These are phyloP conservation scores for Pollimyrus isidori DNA, from an alignment of 2,113 vertebrate species.

Conservation along the genomic window DNA sequence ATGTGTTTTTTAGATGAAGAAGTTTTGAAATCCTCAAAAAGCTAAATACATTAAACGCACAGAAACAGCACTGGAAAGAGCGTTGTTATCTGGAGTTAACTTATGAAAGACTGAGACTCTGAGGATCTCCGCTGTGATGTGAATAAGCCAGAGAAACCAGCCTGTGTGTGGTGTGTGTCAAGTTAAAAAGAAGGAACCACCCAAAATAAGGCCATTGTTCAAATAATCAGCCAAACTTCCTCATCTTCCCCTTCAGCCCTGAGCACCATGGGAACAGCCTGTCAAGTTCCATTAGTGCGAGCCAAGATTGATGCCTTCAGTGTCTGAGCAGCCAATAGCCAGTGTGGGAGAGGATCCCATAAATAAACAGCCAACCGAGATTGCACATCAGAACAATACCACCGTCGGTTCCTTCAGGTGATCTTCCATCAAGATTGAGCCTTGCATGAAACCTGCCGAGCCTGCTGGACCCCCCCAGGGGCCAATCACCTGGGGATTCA, in stretches of 20 bases:
- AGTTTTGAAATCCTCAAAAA: neutral
- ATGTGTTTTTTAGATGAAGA: neutral
- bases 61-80: neutral
- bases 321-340: neutral
- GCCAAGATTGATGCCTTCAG: constrained; percentile 22
- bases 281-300: constrained; percentile 23
- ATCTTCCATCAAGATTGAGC: constrained; percentile 46
- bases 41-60: neutral
- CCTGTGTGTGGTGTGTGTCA: neutral
- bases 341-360: neutral
- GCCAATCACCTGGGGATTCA: constrained; percentile 43
- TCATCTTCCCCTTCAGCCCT: constrained; percentile 29
- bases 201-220: constrained; percentile 40
- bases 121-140: neutral
- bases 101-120: neutral
- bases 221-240: constrained; percentile 36
- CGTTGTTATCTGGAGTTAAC: neutral
- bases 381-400: constrained; percentile 39
- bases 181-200: constrained; percentile 31
- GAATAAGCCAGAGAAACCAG: neutral
- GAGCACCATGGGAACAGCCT: constrained; percentile 30
- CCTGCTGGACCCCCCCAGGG: constrained; percentile 44
- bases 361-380: constrained; percentile 44
- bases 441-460: constrained; percentile 43
- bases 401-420: constrained; percentile 46